phyloP scores from a whole-genome alignment of 2,113 vertebrate genomes.

The Scomber colias region DNA sequence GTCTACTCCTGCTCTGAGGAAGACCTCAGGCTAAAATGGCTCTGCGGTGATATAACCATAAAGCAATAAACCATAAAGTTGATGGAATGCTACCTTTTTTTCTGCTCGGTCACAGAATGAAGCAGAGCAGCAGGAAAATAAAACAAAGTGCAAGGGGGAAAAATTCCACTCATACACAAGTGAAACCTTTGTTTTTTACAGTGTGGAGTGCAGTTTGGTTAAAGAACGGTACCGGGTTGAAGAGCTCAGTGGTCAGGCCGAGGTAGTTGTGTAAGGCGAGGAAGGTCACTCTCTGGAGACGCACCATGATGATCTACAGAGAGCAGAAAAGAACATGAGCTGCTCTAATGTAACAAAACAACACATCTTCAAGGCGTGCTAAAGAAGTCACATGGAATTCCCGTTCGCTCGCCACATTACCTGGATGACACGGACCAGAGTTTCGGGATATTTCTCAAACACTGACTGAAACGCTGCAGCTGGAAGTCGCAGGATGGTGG shows the following conservation, averaged over 20 bases:
- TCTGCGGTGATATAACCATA: too few relatives aligned
- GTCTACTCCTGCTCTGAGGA: too few relatives aligned
- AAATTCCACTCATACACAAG: background rate
- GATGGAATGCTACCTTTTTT: too few relatives aligned
- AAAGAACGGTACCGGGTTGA: slow-evolving; percentile 86
- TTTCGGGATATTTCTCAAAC: slow-evolving; percentile 95
- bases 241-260: slow-evolving; percentile 95
- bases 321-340: background rate
- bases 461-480: slow-evolving; percentile 91
- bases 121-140: too few relatives aligned
- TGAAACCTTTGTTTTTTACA: background rate
- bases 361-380: background rate
- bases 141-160: too few relatives aligned
- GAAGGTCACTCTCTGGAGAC: slow-evolving; percentile 96
- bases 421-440: slow-evolving; percentile 93
- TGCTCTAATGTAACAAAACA: too few relatives aligned
- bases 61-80: too few relatives aligned
- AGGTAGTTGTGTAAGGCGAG: slow-evolving; percentile 95
- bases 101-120: too few relatives aligned
- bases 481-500: slow-evolving; percentile 91
- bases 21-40: too few relatives aligned
- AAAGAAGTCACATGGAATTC: background rate
- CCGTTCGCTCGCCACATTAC: slow-evolving; percentile 70
- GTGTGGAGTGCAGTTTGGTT: background rate
- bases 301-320: slow-evolving; percentile 96